Base-by-base conservation (phyloP, 2,113 vertebrate species). In the Gavia stellata region DNA sequence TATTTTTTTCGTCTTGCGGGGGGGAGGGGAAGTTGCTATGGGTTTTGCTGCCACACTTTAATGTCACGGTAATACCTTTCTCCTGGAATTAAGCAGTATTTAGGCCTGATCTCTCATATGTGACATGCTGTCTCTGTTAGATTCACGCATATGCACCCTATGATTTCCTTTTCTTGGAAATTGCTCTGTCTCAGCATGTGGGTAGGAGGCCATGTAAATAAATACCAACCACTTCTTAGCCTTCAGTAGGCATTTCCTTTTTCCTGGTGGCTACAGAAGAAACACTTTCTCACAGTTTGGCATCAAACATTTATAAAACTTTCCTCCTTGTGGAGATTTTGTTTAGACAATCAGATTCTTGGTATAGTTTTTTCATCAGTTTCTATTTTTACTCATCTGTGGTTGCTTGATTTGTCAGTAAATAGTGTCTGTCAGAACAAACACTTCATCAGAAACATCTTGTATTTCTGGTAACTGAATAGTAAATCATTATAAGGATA, bases 191-290 rank as follows among this genome's bases (percentile, higher is more conserved):
- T 88, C 91, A 84, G 80, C 86, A 10, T 96, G 82, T 71, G 96
- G 86, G 94, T 87, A 84, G 88, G 79, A 95, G 94, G 94, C 91
- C 95, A 14, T 82, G 73, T 92, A 95, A 97, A 97, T 94, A 96
- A 97, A 97, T 94, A 94, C 83, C 91, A 96, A 63, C 95, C 95
- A 95, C 96, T 94, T 97, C 92, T 95, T 94, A 95, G 94, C 66
- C 89, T 95, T 52, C 92, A 79, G 91, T 62, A 94, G 94, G 96
- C 95, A 96, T 95, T 96, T 97, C 96, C 94, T 92, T 89, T 84
- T 95, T 97, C 94, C 86, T 80, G 86, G 86, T 95, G 96, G 92
- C 86, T 96, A 25, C 73, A 94, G 91, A 94, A 97, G 91, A 96
- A 94, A 97, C 80, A 18, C 91, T 96, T 95, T 96, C 77, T 92